phyloP scores from a whole-genome alignment of 2,113 vertebrate species.

The Corydoras maculifer region DNA sequence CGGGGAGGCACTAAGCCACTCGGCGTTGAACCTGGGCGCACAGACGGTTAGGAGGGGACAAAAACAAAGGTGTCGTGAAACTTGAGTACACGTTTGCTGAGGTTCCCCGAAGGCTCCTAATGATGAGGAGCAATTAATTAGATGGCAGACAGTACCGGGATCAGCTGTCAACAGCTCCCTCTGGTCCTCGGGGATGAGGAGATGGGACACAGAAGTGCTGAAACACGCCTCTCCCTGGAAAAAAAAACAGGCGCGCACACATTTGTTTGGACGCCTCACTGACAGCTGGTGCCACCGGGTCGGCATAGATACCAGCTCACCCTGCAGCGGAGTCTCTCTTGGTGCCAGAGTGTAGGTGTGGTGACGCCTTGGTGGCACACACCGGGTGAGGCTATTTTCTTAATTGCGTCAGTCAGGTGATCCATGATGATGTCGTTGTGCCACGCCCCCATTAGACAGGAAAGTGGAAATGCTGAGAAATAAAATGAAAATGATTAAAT shows the following conservation, averaged over 20 bases:
- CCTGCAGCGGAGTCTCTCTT: slow-evolving; percentile 35
- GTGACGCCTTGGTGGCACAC: not conserved
- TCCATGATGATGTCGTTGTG: slow-evolving; percentile 36
- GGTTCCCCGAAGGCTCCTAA: slow-evolving; percentile 27
- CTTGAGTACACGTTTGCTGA: slow-evolving; percentile 18
- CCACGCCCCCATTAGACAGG: slow-evolving; percentile 38
- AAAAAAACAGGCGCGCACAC: slow-evolving; percentile 20
- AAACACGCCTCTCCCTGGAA: slow-evolving; percentile 40
- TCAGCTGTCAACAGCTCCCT: slow-evolving; percentile 44
- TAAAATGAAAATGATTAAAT: no score
- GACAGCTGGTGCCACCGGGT: slow-evolving; percentile 37
- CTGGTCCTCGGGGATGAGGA: slow-evolving; percentile 42
- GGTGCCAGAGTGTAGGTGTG: slow-evolving; percentile 36
- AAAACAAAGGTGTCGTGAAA: slow-evolving; percentile 49
- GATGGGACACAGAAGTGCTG: slow-evolving; percentile 33
- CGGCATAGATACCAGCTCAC: slow-evolving; percentile 30
- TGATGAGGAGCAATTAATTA: slow-evolving; percentile 45
- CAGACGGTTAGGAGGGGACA: slow-evolving; percentile 22
- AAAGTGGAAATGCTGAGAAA: slow-evolving; percentile 31
- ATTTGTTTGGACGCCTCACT: slow-evolving; percentile 31
- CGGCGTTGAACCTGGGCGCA: slow-evolving; percentile 21
- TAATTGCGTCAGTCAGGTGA: slow-evolving; percentile 34
- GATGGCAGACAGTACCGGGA: slow-evolving; percentile 39
- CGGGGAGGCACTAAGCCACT: slow-evolving; percentile 15
- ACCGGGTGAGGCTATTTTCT: slow-evolving; percentile 29